Evolutionary conservation across 2,797 vertebrate species (phyloP).

Genomic region (Siniperca undulata): DNA sequence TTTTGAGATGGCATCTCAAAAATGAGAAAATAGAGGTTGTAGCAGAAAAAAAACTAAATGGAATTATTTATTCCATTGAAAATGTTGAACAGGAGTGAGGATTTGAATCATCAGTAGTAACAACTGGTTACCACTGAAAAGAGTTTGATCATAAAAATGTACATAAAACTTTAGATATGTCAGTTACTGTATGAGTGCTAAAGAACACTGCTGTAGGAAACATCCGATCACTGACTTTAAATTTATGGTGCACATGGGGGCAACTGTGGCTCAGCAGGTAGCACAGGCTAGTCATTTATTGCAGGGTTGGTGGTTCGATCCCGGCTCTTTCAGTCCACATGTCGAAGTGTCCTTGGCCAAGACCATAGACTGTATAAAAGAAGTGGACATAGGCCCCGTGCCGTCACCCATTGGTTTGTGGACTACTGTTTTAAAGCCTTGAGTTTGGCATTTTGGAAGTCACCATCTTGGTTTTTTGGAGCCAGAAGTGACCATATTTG

Average conservation of each 20-base stretch:
- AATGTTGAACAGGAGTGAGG: neutral
- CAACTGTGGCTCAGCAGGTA: neutral
- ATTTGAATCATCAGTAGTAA: neutral
- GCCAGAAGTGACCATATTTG: too few species aligned
- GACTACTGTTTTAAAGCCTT: too few species aligned
- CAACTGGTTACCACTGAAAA: neutral
- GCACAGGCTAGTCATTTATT: neutral
- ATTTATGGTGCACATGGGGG: neutral
- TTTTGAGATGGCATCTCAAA: neutral
- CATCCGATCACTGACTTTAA: neutral
- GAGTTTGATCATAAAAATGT: neutral
- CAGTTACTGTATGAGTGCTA: neutral
- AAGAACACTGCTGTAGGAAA: neutral
- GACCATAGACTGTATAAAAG: too few species aligned
- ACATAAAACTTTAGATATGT: neutral
- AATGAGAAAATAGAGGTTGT: neutral
- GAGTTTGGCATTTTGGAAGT: too few species aligned
- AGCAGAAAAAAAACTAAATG: neutral
- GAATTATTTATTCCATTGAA: neutral
- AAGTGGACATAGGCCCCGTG: too few species aligned
- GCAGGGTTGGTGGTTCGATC: slow-evolving; percentile 1
- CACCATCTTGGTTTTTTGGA: too few species aligned
- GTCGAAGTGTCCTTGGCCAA: neutral
- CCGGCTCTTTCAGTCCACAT: neutral
- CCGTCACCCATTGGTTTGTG: too few species aligned